Conservation (phyloP, 2,888 invertebrate species). For the Nephrotoma appendiculata region DNA sequence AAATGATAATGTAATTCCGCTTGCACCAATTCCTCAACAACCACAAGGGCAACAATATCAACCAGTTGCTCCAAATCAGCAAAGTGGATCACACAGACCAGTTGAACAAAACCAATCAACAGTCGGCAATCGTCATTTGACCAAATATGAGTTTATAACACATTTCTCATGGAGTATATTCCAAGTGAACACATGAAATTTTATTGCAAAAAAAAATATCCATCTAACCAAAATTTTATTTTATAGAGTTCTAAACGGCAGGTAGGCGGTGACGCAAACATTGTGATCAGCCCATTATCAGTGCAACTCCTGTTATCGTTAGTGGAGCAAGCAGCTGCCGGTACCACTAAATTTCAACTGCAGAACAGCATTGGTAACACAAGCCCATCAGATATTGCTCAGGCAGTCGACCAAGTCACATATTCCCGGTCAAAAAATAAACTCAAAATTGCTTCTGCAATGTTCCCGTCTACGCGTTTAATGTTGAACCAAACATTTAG, state of each 20-base stretch:
- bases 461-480: slow-evolving; percentile 10
- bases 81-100: no score
- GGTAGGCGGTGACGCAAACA: slow-evolving; percentile 9
- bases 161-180: not conserved
- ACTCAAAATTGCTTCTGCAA: slow-evolving; percentile 14
- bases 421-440: not conserved
- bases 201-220: not conserved
- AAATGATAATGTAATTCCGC: not conserved
- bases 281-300: slow-evolving; percentile 15
- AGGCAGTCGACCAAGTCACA: not conserved
- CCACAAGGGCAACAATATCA: no score
- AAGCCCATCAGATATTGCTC: not conserved
- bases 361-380: slow-evolving; percentile 7
- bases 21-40: no score
- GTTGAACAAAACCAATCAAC: no score
- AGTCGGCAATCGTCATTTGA: not conserved
- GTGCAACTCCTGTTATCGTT: slow-evolving; percentile 14
- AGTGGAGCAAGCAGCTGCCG: slow-evolving; percentile 12
- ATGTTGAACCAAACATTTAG: slow-evolving; percentile 9
- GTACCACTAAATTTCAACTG: slow-evolving; percentile 14
- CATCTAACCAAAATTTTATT: not conserved
- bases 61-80: no score
- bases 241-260: slow-evolving; percentile 5
- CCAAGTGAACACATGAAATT: not conserved
- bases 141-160: not conserved